Conservation (phyloP, 2,797 vertebrate species). For the Carduelis carduelis region DNA sequence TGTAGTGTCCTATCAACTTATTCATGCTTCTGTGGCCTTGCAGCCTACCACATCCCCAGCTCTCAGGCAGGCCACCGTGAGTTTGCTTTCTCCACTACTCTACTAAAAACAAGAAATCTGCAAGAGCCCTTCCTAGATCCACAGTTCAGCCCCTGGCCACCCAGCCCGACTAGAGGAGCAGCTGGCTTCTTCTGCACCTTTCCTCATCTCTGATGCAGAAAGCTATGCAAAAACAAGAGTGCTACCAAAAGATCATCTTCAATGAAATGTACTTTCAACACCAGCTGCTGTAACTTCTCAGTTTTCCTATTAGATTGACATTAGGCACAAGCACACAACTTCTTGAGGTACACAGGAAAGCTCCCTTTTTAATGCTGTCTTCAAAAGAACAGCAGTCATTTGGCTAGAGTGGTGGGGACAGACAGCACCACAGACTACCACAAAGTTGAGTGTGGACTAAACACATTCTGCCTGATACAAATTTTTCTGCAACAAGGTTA, state of each 20-base stretch:
- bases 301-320: background rate
- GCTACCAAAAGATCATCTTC: background rate
- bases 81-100: background rate
- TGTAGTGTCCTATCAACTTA: background rate
- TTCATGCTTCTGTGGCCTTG: background rate
- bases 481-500: background rate
- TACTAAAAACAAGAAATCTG: background rate
- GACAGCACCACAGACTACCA: background rate
- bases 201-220: background rate
- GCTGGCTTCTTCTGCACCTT: background rate
- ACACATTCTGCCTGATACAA: background rate
- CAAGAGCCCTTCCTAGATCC: background rate
- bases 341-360: fast-evolving
- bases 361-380: background rate
- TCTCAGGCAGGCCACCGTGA: fast-evolving
- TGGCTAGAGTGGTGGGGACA: background rate
- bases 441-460: background rate
- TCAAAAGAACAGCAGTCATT: background rate
- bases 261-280: background rate
- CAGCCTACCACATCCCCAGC: background rate
- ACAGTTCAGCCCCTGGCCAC: background rate
- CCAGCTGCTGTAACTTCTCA: background rate
- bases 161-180: background rate
- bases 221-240: background rate
- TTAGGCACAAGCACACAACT: background rate